Conservation (phyloP, 2,113 vertebrate genomes). For the Puntigrus tetrazona region DNA sequence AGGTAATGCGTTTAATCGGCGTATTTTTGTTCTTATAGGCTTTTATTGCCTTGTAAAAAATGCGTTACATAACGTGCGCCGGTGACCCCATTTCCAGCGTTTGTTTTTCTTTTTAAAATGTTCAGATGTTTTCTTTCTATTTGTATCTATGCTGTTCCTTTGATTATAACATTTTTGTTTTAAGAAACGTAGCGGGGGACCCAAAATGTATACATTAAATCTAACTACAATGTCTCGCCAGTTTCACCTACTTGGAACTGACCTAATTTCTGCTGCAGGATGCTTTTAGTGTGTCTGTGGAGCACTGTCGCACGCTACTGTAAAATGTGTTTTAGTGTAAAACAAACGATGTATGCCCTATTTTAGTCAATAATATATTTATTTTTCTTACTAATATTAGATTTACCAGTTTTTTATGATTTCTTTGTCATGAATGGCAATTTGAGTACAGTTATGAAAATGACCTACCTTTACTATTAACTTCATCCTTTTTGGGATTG, state of each 20-base stretch:
- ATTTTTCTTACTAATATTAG: not conserved
- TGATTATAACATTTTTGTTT: not conserved
- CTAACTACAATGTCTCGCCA: not conserved
- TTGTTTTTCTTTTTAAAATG: not conserved
- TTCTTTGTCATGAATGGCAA: not conserved
- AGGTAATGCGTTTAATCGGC: conserved; percentile 57
- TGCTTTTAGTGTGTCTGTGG: not conserved
- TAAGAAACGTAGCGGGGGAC: not conserved
- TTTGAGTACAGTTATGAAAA: not conserved
- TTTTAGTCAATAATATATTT: not conserved
- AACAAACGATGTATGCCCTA: not conserved
- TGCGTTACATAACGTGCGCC: conserved; percentile 64
- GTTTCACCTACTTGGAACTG: conserved; percentile 43
- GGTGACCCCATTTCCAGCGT: conserved; percentile 66
- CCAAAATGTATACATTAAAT: not conserved
- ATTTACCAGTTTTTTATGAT: not conserved
- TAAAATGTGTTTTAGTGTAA: not conserved
- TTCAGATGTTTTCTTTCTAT: not conserved
- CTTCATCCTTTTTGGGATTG: not conserved
- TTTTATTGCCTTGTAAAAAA: not conserved
- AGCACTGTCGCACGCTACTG: not conserved
- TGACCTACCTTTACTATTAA: not conserved
- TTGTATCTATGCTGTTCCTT: not conserved
- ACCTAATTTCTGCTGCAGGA: conserved; percentile 51
- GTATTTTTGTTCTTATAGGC: not conserved